Percentiles rank a stretch among this genome's conserved stretches.
Evolutionary conservation across 1,140 invertebrate species (phyloP).

Genomic region (Dendrolimus punctatus): DNA sequence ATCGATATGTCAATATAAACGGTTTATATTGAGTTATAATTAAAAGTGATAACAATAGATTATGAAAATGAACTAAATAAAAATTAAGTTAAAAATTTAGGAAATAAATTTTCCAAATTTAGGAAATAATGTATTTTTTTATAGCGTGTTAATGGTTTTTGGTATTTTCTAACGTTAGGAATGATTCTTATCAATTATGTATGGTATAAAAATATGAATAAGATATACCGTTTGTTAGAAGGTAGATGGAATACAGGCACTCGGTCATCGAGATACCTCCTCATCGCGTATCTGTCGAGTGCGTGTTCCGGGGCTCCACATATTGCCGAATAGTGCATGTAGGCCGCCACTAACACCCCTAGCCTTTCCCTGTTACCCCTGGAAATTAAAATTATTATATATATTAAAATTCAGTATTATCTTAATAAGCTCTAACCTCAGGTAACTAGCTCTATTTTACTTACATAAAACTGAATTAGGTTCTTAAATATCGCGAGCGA

Average conservation of each 20-base stretch:
- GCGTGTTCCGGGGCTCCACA: constrained; percentile 92
- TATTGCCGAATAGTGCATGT: constrained; percentile 95
- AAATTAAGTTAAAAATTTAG: neutral
- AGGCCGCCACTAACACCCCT: constrained; percentile 90
- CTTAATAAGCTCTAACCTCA: too few species aligned
- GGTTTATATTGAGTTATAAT: too few species aligned
- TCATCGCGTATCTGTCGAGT: constrained; percentile 93
- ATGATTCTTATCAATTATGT: neutral
- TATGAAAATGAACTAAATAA: neutral
- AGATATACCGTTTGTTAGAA: constrained; percentile 87
- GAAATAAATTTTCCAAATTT: too few species aligned
- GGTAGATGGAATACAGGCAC: constrained; percentile 85
- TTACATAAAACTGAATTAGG: too few species aligned
- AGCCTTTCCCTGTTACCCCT: constrained; percentile 79
- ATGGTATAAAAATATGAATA: neutral
- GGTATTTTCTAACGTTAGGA: constrained; percentile 3
- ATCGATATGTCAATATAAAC: too few species aligned
- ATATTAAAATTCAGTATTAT: too few species aligned
- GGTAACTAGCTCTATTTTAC: too few species aligned
- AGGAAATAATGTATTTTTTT: too few species aligned
- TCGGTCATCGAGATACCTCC: constrained; percentile 91
- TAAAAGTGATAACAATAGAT: neutral
- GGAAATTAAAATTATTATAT: constrained; percentile 10
- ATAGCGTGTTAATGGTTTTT: neutral
- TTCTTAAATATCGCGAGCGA: too few species aligned